phyloP scores from a whole-genome alignment of 2,113 vertebrate genomes.

The Pipra filicauda region DNA sequence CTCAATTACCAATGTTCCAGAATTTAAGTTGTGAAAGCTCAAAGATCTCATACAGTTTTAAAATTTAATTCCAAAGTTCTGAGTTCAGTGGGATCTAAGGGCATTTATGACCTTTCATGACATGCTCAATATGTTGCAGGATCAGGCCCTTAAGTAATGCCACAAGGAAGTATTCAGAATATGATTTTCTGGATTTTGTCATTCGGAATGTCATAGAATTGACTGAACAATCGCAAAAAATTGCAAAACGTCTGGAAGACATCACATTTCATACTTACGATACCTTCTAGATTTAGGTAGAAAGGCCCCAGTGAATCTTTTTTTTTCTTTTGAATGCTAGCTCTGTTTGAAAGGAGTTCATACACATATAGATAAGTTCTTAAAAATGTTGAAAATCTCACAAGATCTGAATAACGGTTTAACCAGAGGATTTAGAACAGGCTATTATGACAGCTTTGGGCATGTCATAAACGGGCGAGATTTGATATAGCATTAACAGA shows the following conservation, averaged over 20 bases:
- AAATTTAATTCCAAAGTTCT: not conserved
- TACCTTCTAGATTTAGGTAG: slow-evolving; percentile 20
- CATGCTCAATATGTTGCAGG: not conserved
- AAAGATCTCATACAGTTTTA: not conserved
- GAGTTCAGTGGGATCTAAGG: not conserved
- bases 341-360: not conserved
- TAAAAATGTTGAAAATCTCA: slow-evolving; percentile 15
- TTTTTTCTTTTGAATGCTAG: not conserved
- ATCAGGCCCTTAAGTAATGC: slow-evolving; percentile 6
- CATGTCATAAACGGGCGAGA: not conserved
- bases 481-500: slow-evolving; percentile 4
- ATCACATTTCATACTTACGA: not conserved
- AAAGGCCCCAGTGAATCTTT: not conserved
- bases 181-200: slow-evolving; percentile 40
- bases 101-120: not conserved
- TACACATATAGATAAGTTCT: not conserved
- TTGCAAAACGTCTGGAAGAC: slow-evolving; percentile 24
- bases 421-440: not conserved
- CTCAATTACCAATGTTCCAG: not conserved
- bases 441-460: not conserved
- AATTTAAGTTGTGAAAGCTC: not conserved
- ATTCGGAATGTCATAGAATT: slow-evolving; percentile 4
- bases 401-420: not conserved
- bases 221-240: not conserved
- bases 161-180: slow-evolving; percentile 5